A percentile compares a stretch with the other conserved stretches of the same genome.
phyloP scores from a whole-genome alignment of 1,140 invertebrate genomes.

The Drosophila nikananu region DNA sequence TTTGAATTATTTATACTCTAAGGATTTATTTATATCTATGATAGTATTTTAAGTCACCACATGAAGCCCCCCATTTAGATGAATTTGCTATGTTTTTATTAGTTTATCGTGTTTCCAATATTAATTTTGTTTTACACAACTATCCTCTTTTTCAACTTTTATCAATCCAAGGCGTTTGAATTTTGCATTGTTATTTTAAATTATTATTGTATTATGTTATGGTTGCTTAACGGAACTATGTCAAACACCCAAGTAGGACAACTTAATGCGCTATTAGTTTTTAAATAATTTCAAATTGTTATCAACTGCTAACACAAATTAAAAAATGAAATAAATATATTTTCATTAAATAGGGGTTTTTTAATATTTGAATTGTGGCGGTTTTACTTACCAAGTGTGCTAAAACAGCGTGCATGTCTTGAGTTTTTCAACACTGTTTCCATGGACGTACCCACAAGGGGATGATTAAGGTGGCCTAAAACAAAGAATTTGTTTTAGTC shows the following conservation, averaged over 20 bases:
- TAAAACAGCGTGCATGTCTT: background rate
- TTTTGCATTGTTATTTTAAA: constrained; percentile 78
- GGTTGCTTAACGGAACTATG: constrained; percentile 64
- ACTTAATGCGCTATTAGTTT: constrained; percentile 65
- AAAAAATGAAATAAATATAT: constrained; percentile 70
- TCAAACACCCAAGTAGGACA: constrained; percentile 34
- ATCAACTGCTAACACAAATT: constrained; percentile 73
- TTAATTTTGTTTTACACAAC: constrained; percentile 38
- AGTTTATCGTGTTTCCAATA: constrained; percentile 37
- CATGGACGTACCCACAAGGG: background rate
- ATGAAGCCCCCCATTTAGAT: constrained; percentile 48
- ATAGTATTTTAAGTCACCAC: constrained; percentile 29
- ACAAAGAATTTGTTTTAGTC: background rate
- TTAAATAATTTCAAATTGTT: constrained; percentile 69
- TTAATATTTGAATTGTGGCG: background rate
- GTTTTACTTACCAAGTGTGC: background rate
- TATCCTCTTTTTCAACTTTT: constrained; percentile 1
- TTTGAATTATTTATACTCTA: constrained; percentile 35
- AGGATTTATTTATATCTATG: constrained; percentile 45
- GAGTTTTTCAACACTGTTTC: constrained; percentile 15
- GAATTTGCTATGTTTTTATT: constrained; percentile 52
- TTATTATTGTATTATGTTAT: constrained; percentile 78
- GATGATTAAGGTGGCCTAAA: background rate
- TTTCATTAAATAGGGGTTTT: constrained; percentile 41
- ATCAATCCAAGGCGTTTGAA: constrained; percentile 28